Evolutionary conservation across 1,140 invertebrate species (phyloP), one percentile per base, ranked within the genome.

Genomic region (Diachasma alloeum): DNA sequence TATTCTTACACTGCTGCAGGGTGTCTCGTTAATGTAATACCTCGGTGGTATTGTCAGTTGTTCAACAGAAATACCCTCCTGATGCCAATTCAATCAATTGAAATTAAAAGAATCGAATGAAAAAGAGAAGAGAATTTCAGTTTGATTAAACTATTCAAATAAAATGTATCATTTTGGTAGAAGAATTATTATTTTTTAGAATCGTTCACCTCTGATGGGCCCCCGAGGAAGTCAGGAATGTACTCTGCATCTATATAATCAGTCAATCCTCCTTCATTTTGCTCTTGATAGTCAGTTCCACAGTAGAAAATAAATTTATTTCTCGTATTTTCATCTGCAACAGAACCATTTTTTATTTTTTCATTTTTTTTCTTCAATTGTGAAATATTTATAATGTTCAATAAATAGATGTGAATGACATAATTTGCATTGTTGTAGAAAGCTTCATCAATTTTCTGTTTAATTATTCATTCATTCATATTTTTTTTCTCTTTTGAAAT

Each of bases 221-320:
- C 97, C 17, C 96, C 97, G 0, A 99, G 91, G 88, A 98, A 99
- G 87, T 98, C 96, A 0, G 97, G 97, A 78, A 98, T 94, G 81
- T 94, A 93, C 82, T 97, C 93, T 81, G 94, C 92, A 53, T 96
- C 93, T 63, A 99, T 96, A 83, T 97, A 98, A 85, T 97, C 96
- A 19, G 92, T 91, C 1, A 98, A 90, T 6, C 96, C 96, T 22
- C 96, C 96, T 42, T 91, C 86, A 2, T 90, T 90, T 84, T 93
- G 93, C 44, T 89, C 88, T 81, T 95, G 92, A 83, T 95, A 96
- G 87, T 97, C 95, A 84, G 96, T 96, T 36, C 95, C 96, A 63
- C 95, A 96, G 89, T 97, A 97, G 85, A 98, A 97, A 86, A 98
- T 91, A 87, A 99, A 98, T 88, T 99, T 99, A 74, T 95, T 95